Percentiles rank a stretch among this genome's conserved stretches.
Conservation (phyloP, 1,140 invertebrate species). For the Cydia splendana region DNA sequence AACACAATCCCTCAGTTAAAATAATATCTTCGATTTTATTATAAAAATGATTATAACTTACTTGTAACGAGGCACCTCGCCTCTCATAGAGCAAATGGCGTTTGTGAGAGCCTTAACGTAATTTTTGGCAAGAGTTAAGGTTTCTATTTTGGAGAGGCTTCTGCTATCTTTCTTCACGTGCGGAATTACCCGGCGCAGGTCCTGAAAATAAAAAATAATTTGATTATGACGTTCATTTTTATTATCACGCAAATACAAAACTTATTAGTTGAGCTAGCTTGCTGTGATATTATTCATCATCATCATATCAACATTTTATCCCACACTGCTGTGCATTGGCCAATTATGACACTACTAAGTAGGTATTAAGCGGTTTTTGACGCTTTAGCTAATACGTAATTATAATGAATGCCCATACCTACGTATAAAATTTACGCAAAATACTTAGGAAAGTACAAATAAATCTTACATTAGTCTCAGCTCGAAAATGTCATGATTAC, state of each 20-base stretch:
- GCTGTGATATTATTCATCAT: too few species aligned
- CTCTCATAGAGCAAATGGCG: constrained; percentile 83
- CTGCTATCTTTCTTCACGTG: constrained; percentile 90
- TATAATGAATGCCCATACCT: too few species aligned
- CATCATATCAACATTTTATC: too few species aligned
- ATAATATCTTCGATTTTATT: not conserved
- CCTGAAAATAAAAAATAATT: constrained; percentile 80
- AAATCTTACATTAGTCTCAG: too few species aligned
- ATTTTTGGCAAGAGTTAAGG: constrained; percentile 94
- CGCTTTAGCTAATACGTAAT: too few species aligned
- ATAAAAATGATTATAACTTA: constrained; percentile 47
- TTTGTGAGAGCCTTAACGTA: constrained; percentile 96
- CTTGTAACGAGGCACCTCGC: constrained; percentile 63
- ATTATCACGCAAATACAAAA: constrained; percentile 1
- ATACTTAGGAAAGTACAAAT: too few species aligned
- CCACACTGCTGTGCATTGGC: too few species aligned
- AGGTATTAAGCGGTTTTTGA: too few species aligned
- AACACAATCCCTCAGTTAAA: not conserved
- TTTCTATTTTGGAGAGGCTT: constrained; percentile 94
- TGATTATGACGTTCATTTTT: constrained; percentile 12
- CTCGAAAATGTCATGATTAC: too few species aligned
- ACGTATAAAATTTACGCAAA: too few species aligned
- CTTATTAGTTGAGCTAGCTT: too few species aligned
- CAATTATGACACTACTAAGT: too few species aligned
- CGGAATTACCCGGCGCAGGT: constrained; percentile 94